Evolutionary conservation across 2,113 vertebrate genomes (phyloP).

Genomic region (Perca fluviatilis): DNA sequence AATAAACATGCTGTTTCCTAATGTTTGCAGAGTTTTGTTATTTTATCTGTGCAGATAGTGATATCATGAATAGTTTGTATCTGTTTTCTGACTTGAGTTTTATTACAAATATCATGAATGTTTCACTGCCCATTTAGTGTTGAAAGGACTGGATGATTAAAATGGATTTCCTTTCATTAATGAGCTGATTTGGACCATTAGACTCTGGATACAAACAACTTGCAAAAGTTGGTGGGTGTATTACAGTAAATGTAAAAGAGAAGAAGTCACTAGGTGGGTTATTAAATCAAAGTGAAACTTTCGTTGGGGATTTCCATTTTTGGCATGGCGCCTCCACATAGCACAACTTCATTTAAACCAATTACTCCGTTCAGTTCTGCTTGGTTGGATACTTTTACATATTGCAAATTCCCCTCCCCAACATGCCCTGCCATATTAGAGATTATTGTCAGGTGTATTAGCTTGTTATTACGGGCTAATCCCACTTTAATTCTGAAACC

Average conservation of each 20-base stretch:
- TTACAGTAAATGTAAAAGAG: not conserved
- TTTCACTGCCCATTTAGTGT: constrained; percentile 1
- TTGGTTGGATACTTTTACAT: constrained; percentile 21
- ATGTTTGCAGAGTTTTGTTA: not conserved
- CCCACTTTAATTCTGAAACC: constrained; percentile 63
- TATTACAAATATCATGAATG: constrained; percentile 10
- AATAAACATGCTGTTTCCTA: not conserved
- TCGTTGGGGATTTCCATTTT: constrained; percentile 10
- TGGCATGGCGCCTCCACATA: not conserved
- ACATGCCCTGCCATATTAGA: constrained; percentile 5
- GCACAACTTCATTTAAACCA: not conserved
- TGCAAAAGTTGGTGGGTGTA: not conserved
- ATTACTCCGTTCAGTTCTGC: constrained; percentile 18
- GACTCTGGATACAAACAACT: not conserved
- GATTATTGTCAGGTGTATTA: constrained; percentile 53
- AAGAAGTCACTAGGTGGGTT: not conserved
- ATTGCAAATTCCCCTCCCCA: constrained; percentile 13
- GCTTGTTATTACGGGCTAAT: constrained; percentile 57
- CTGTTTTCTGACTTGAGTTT: not conserved
- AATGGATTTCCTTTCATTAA: constrained; percentile 38
- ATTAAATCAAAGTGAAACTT: constrained; percentile 40
- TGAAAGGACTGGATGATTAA: constrained; percentile 22
- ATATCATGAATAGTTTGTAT: constrained; percentile 1
- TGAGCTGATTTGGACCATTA: constrained; percentile 11
- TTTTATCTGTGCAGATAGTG: constrained; percentile 34